Evolutionary conservation across 2,113 vertebrate genomes (phyloP).

Genomic region (Rhea americana): DNA sequence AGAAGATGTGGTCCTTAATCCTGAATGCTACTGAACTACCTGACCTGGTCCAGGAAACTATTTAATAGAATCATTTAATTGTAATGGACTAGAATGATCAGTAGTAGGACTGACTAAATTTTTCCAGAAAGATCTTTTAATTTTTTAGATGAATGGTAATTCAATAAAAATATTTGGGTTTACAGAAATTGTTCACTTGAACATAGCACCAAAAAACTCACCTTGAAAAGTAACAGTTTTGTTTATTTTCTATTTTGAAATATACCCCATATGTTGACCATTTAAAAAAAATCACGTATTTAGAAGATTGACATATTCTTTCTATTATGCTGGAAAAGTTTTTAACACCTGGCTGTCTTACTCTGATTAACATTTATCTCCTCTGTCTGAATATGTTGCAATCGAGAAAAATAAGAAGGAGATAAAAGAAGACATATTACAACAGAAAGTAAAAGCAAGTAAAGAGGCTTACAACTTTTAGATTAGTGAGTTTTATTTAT

Average conservation of each 20-base stretch:
- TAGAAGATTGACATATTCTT: not conserved
- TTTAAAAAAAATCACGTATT: not conserved
- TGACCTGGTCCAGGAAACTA: not conserved
- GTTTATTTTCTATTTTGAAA: not conserved
- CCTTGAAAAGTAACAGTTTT: not conserved
- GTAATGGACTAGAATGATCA: not conserved
- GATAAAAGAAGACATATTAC: not conserved
- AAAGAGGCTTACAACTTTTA: not conserved
- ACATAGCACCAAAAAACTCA: not conserved
- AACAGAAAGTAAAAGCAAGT: not conserved
- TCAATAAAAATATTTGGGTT: not conserved
- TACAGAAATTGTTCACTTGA: not conserved
- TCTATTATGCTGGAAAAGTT: not conserved
- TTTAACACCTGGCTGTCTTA: not conserved
- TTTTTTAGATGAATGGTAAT: not conserved
- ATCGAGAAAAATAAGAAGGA: not conserved
- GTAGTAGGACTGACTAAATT: not conserved
- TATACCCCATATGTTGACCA: not conserved
- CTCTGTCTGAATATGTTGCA: not conserved
- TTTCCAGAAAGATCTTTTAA: not conserved
- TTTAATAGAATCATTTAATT: not conserved
- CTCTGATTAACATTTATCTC: not conserved
- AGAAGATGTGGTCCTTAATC: not conserved
- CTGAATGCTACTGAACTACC: not conserved
- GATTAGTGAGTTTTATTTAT: constrained; percentile 34